Conservation (phyloP, 2,888 invertebrate species). For the Cotesia congregata region DNA sequence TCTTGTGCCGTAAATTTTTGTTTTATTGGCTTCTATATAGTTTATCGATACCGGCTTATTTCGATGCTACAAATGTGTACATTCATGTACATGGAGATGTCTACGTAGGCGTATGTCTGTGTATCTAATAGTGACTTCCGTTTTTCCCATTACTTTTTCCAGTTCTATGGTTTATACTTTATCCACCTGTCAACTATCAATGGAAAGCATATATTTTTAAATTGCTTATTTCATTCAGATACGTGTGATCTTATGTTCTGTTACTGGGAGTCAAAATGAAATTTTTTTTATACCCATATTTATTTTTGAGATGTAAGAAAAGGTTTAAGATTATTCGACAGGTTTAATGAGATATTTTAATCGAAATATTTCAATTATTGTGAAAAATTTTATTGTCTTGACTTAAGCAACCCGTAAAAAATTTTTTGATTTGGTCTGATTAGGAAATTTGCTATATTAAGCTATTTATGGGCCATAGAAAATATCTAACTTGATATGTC, state of each 20-base stretch:
- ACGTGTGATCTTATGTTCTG: neutral
- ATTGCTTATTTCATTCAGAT: neutral
- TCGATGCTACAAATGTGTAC: conserved; percentile 4
- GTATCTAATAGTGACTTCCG: conserved; percentile 37
- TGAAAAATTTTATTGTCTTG: too few species aligned
- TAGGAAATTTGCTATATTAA: too few species aligned
- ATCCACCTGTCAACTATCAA: neutral
- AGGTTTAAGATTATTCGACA: too few species aligned
- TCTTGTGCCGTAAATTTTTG: conserved; percentile 35
- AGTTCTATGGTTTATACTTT: conserved; percentile 23
- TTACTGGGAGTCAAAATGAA: too few species aligned
- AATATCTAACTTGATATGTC: too few species aligned
- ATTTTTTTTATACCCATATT: neutral
- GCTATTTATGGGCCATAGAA: too few species aligned
- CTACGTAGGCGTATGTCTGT: conserved; percentile 3
- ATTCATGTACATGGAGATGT: neutral
- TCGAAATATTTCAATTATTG: too few species aligned
- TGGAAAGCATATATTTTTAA: neutral
- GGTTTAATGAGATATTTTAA: too few species aligned
- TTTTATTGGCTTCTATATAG: conserved; percentile 50
- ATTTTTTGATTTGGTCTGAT: too few species aligned
- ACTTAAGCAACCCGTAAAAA: too few species aligned
- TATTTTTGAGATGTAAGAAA: neutral
- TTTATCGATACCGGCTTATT: conserved; percentile 59
- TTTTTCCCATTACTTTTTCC: conserved; percentile 34